Evolutionary conservation across 2,797 vertebrate species (phyloP), one percentile per base, ranked within the genome.

Genomic region (Sciurus vulgaris): DNA sequence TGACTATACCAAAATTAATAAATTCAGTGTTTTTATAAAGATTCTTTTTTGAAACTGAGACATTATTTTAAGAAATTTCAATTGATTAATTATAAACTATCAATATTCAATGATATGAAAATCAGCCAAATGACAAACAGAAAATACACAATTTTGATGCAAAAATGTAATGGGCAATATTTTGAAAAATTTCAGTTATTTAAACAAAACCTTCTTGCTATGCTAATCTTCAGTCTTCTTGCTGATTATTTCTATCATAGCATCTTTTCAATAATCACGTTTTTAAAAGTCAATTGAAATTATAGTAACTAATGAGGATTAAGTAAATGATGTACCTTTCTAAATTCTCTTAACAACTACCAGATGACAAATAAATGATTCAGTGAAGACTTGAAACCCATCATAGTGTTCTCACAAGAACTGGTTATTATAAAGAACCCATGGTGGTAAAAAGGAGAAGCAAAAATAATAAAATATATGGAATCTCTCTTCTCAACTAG

Each of bases 121-220:
- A 79, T 95, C 13, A 56, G 30, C 89, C 22, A 83, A 72, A 89
- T 76, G 47, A 72, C 11, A 15, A n/a, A 10, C 20, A 91, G 13
- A 77, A 47, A 92, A 79, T 47, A 91, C 59, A 10, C 8, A 65
- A 81, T 86, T 93, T 86, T 69, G 14, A 15, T 90, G 5, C 20
- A 76, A 95, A 92, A 87, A 82, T 73, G 7, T 33, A 94, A 65
- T 51, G 20, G 3, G 49, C 82, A 7, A 65, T 73, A 59, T 74
- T 96, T 89, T 79, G 22, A 7, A 7, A 63, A 91, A 81, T 97
- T 94, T 86, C 12, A 65, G 6, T 85, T 65, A 69, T 72, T 70
- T 67, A 91, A 90, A 70, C n/a, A 89, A 73, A 95, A 77, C 24
- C 28, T 90, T 90, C 61, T 97, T 93, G 63, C 51, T 77, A 78